A percentile compares a stretch with the other conserved stretches of the same genome.
phyloP scores from a whole-genome alignment of 1,140 invertebrate genomes.

The Ceratosolen solmsi region DNA sequence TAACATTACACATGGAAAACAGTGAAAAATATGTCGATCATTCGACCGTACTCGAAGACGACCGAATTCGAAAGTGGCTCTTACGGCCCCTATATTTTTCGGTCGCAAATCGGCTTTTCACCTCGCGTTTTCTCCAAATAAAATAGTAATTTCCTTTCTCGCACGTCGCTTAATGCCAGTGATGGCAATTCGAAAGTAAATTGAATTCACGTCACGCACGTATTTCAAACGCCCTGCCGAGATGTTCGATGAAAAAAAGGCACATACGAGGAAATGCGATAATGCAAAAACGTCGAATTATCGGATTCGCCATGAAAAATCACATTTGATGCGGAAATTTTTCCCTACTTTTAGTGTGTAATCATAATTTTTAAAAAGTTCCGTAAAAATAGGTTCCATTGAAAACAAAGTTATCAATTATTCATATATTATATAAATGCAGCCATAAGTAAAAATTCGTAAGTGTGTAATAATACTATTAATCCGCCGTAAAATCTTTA shows the following conservation, averaged over 20 bases:
- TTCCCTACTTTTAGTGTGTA: background rate
- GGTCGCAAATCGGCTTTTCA: conserved; percentile 39
- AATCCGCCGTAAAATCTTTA: too few species aligned
- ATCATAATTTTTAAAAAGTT: conserved; percentile 1
- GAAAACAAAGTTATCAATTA: too few species aligned
- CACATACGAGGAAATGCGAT: background rate
- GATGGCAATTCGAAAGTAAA: conserved; percentile 46
- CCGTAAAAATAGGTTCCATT: background rate
- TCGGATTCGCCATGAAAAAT: conserved; percentile 30
- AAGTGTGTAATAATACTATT: too few species aligned
- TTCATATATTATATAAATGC: too few species aligned
- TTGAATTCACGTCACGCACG: conserved; percentile 44
- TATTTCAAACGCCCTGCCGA: background rate
- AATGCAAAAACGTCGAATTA: conserved; percentile 37
- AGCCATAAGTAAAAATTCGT: too few species aligned
- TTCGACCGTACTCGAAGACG: background rate
- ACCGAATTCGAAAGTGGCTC: conserved; percentile 34
- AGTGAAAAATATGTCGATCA: conserved; percentile 8
- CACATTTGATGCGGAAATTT: conserved; percentile 11
- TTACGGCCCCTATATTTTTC: conserved; percentile 21
- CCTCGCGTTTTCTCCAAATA: conserved; percentile 46
- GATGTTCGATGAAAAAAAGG: conserved; percentile 19
- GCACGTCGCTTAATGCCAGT: conserved; percentile 30
- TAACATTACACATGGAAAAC: conserved; percentile 11
- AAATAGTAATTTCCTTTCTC: conserved; percentile 43